Evolutionary conservation across 2,113 vertebrate species (phyloP), one percentile per base, ranked within the genome.

Genomic region (Menidia beryllina): DNA sequence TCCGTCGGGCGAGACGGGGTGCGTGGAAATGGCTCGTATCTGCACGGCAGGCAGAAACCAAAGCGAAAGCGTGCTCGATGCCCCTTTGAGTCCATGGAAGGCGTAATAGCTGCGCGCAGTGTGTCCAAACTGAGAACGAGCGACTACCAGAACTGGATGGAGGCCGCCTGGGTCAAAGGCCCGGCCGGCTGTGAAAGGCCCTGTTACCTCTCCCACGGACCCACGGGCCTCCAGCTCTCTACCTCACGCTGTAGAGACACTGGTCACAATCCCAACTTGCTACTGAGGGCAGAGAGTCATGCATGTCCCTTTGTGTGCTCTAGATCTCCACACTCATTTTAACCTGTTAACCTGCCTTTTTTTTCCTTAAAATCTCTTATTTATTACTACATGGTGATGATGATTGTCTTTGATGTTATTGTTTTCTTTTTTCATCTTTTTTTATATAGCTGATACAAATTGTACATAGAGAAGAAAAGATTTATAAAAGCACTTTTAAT

Each of bases 401-500:
- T 86, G 81, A 91, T 92, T 92, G 89, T 92, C 91, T 83, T 93
- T 91, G 85, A 90, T 91, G 89, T 90, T 87, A 79, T 83, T 77
- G 66, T 65, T 80, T 78, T 88, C 84, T 81, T 86, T n/a, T 85
- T 85, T 77, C 84, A 74, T 84, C 64, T 81, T 86, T 95, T 88
- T 92, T 95, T 95, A 96, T 95, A 94, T 91, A 93, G 91, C 91
- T 92, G 92, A 93, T 92, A 93, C 90, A 95, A 97, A 96, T 94
- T 98, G 97, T 98, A 98, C 95, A 99, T 98, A 99, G 91, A 92
- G 92, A 94, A 92, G 89, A 93, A 92, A 93, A 96, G 93, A 96
- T 95, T 96, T 97, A 97, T 97, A 93, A 95, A 96, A 99, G 96
- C 97, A 98, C 97, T 98, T 98, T 98, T 96, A 94, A 96, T 96